Base-by-base conservation (phyloP, 1,140 invertebrate species). In the Apolygus lucorum region DNA sequence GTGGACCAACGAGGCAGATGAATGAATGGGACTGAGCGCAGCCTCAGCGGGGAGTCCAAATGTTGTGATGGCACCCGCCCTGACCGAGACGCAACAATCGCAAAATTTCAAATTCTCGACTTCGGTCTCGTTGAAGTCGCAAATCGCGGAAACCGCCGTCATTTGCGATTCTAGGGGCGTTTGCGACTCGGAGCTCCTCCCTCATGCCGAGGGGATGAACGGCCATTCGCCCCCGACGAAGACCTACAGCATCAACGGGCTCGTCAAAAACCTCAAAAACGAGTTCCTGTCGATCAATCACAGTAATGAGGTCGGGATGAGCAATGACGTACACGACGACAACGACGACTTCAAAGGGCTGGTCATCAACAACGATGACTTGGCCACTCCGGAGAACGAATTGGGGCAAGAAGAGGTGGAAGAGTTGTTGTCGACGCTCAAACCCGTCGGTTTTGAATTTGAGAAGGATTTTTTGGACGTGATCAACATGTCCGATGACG, bases 41-140 rank as follows among this genome's bases (percentile, higher is more conserved):
- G 76, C 75, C 24, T 67, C 71, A 74, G 76, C 82, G 82, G 83
- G 82, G 79, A 81, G 82, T 81, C 78, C 83, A 79, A 84, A 81
- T 82, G 82, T 82, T 85, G 86, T 84, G 81, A 88, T 88, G 86
- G 86, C 86, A 80, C 86, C 86, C 80, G 86, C 86, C 81, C 81
- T 87, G 80, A 87, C 86, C 77, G 85, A 88, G 82, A 78, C 82
- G 73, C 82, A 81, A 74, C 84, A 84, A 80, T 80, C 85, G 76
- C 84, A 85, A 79, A 85, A 83, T 74, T 82, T 82, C 77, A 78
- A 81, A 26, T 67, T 72, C 26, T 24, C 69, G 21, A 29, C 68
- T 25, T 65, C 63, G 22, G 63, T 65, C 25, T 70, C 68, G 25
- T 52, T 70, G 14, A 67, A 63, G 52, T 59, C 67, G 28, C 67